Percentiles rank a stretch among this genome's conserved stretches.
These are phyloP conservation scores for Caprella mutica DNA, from an alignment of 2,888 invertebrate species.

Conservation along the genomic window DNA sequence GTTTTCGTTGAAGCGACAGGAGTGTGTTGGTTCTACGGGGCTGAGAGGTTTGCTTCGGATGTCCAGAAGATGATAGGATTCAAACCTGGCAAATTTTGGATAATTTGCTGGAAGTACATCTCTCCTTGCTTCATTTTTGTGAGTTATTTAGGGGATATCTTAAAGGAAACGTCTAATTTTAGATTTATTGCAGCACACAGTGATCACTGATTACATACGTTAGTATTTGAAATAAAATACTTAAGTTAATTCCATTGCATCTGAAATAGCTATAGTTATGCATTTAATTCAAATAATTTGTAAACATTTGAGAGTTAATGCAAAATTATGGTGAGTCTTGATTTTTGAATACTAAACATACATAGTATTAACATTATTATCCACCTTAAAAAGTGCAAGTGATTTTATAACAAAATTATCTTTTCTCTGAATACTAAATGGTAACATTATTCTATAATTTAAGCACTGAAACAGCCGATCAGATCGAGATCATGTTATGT, in stretches of 20 bases:
- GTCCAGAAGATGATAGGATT: conserved; percentile 32
- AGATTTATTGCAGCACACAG: too few relatives aligned
- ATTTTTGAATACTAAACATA: too few relatives aligned
- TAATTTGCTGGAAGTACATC: conserved; percentile 73
- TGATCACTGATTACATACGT: neutral
- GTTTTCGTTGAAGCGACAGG: conserved; percentile 84
- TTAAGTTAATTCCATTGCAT: neutral
- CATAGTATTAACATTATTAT: too few relatives aligned
- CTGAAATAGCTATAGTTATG: neutral
- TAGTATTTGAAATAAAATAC: neutral
- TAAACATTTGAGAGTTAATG: too few relatives aligned
- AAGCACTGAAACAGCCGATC: too few relatives aligned
- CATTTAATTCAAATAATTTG: too few relatives aligned
- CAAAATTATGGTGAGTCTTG: too few relatives aligned
- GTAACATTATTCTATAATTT: too few relatives aligned
- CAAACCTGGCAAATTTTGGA: conserved; percentile 59
- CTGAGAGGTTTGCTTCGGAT: conserved; percentile 43
- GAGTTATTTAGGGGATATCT: conserved; percentile 36
- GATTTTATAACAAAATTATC: too few relatives aligned
- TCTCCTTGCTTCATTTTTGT: conserved; percentile 74
- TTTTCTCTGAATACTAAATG: too few relatives aligned
- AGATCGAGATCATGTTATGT: too few relatives aligned
- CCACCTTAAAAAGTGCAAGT: too few relatives aligned
- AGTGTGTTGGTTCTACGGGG: conserved; percentile 81
- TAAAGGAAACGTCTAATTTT: neutral